Base-by-base conservation (phyloP, 2,888 invertebrate species). In the Lepidochrysops patricia region DNA sequence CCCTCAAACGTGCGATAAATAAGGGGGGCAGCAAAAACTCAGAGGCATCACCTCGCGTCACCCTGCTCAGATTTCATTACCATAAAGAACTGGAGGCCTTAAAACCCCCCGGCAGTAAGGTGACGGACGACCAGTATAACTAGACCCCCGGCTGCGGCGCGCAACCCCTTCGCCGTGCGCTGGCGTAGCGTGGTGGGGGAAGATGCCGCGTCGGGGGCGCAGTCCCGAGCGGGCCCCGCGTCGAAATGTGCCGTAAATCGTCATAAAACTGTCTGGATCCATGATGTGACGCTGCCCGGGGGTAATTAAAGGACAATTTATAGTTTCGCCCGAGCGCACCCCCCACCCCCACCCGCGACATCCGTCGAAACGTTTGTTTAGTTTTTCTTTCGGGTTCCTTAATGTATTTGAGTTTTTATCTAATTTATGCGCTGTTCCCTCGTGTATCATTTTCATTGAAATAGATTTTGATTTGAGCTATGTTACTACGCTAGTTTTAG, bases 241-340 rank as follows among this genome's bases (percentile, higher is more conserved):
- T 86, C 85, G 84, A 83, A 84, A 82, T 84, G 84, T 81, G 85
- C 80, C 84, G 85, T 86, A 86, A 86, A 86, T 86, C 84, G 85
- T 92, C 92, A 92, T 92, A 92, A 92, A 92, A 92, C 91, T 92
- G 92, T 92, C 92, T 91, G 90, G 91, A 90, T 91, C 91, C 90
- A 91, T 91, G 92, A 92, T 92, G 92, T 92, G 92, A 92, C 92
- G 90, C 89, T 89, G 90, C 89, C 90, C 89, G 80, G 83, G 89
- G 89, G 90, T 90, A 90, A 90, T 90, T 90, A 90, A 89, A 89
- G 86, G 83, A 89, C 84, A 89, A 90, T 90, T 90, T 90, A 90
- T 90, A 89, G 90, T 89, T 87, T 82, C 77, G 76, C 78, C 73
- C 70, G 74, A 68, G 71, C 72, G 70, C 71, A 74, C 71, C 71